Evolutionary conservation across 1,140 invertebrate genomes (phyloP), one percentile per base, ranked within the genome.

Genomic region (Polypedilum vanderplanki): DNA sequence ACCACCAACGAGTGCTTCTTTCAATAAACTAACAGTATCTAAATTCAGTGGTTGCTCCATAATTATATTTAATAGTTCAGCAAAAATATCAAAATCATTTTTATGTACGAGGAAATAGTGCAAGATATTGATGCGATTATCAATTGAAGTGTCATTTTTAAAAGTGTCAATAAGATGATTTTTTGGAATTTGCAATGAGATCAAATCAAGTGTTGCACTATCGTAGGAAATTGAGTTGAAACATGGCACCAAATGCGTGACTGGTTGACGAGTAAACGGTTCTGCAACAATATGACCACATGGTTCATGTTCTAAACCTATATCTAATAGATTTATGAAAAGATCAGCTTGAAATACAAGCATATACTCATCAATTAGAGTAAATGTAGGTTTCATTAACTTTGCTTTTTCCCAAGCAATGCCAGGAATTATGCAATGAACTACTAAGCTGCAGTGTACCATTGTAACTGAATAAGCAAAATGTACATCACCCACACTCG

Each of bases 401-500:
- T 91, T 90, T 3, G 91, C 92, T 74, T 88, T 85, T 2, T 86
- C 84, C 90, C 91, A 93, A 0, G 90, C 88, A 78, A 94, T 87
- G 57, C 90, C 90, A 0, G 92, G 91, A 77, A 93, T 87, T 7
- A 92, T 90, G 78, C 90, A 92, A 79, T 93, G 91, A 9, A 93
- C 88, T 1, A 94, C 91, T 79, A 89, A 91, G 40, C 91, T 91
- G 78, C 93, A 91, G 80, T 93, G 91, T 73, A 93, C 83, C 73
- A 93, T 80, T 0, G 91, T 93, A 10, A 93, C 88, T 0, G 91
- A 93, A 80, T 93, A 93, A 15, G 92, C 91, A 80, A 93, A 91
- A 79, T 93, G 90, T 1, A 94, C 91, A 77, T 87, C 74, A 86
- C 85, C 85, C 12, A 84, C 83, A 75, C 83, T 82, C 75, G 87